These are phyloP conservation scores for Tenualosa thibaudeaui DNA, from an alignment of 2,797 vertebrate species.

Conservation along the genomic window DNA sequence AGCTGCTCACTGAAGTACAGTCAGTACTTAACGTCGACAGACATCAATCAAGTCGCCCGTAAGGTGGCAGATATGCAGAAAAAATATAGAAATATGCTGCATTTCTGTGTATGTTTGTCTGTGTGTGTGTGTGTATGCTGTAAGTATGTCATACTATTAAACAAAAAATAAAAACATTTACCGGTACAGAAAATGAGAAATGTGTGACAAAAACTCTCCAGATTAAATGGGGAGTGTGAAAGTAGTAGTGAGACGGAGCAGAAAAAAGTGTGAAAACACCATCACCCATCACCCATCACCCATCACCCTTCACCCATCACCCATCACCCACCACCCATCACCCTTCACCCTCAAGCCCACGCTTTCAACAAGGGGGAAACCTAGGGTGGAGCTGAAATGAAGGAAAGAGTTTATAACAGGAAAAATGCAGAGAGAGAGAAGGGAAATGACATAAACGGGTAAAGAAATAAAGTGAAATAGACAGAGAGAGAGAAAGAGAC, in stretches of 20 bases:
- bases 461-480: neutral
- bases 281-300: neutral
- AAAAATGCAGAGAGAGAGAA: constrained; percentile 19
- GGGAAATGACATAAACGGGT: neutral
- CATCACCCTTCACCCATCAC: neutral
- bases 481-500: neutral
- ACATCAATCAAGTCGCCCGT: neutral
- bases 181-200: neutral
- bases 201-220: neutral
- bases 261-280: constrained; percentile 34
- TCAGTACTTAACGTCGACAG: neutral
- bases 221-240: neutral
- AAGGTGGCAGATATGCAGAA: neutral
- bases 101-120: neutral
- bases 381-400: constrained; percentile 6
- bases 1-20: neutral
- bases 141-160: neutral
- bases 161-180: neutral
- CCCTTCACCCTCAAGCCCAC: neutral
- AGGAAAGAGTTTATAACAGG: neutral
- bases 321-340: neutral
- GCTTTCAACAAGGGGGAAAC: constrained; percentile 15
- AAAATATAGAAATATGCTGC: neutral
- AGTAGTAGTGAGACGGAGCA: neutral
- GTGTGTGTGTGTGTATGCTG: neutral